A percentile compares a stretch with the other conserved stretches of the same genome.
These are phyloP conservation scores for Linyphia triangularis DNA, from an alignment of 2,888 invertebrate genomes.

Conservation along the genomic window DNA sequence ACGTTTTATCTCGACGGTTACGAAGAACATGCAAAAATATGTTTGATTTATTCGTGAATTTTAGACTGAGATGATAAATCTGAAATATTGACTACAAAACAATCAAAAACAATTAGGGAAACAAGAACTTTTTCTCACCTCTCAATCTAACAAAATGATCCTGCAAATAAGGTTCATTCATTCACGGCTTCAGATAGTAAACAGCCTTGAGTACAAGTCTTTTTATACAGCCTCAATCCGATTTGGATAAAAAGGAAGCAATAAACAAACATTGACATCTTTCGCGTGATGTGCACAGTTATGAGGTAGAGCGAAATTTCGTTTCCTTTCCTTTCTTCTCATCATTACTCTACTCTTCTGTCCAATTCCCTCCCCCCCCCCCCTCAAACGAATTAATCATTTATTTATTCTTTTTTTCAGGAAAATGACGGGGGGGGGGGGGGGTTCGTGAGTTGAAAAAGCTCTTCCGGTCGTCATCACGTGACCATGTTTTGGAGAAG, in stretches of 20 bases:
- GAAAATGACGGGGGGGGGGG: background rate
- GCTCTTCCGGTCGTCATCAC: slow-evolving; percentile 39
- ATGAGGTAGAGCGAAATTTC: slow-evolving; percentile 35
- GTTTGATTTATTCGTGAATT: too few relatives aligned
- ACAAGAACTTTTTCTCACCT: too few relatives aligned
- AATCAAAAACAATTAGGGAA: too few relatives aligned
- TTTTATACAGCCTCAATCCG: slow-evolving; percentile 2
- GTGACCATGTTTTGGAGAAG: slow-evolving; percentile 15
- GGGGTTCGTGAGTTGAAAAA: background rate
- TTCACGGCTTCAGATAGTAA: slow-evolving; percentile 4
- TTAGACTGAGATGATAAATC: too few relatives aligned
- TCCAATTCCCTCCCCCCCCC: background rate
- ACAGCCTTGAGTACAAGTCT: slow-evolving; percentile 24
- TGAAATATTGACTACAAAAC: too few relatives aligned
- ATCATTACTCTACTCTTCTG: background rate
- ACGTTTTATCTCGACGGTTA: too few relatives aligned
- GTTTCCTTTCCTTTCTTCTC: slow-evolving; percentile 2
- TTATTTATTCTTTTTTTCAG: background rate
- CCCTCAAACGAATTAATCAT: background rate
- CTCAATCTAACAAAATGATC: too few relatives aligned
- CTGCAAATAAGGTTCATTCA: slow-evolving; percentile 3
- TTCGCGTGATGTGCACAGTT: slow-evolving; percentile 49
- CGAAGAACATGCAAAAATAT: too few relatives aligned
- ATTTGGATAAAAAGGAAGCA: background rate
- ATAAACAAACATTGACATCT: slow-evolving; percentile 45